Evolutionary conservation across 1,140 invertebrate species (phyloP), one percentile per base, ranked within the genome.

Genomic region (Orius insidiosus): DNA sequence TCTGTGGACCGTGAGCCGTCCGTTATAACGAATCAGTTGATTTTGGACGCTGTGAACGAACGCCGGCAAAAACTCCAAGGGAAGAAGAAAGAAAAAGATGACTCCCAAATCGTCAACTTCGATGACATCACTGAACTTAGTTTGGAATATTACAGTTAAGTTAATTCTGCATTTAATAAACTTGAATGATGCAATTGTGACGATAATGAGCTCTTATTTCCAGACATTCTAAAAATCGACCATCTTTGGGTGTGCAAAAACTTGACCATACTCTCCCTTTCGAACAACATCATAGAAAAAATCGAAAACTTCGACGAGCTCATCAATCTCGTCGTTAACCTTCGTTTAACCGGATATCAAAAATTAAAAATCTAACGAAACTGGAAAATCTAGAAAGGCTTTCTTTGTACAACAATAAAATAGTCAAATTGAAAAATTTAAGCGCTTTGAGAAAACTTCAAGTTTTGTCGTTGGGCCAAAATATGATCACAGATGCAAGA

Each of bases 251-350:
- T 68, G 24, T 61, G 86, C 58, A 66, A 62, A 18, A 70, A 70
- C 44, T 53, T 88, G n/a, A 71, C 67, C 10, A 78, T 76, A 55
- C 60, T 87, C 0, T 75, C 72, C 55, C 57, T 83, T 7, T 74
- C 78, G 47, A 89, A 94, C 58, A 95, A 88, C 61, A 69, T 71
- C 49, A 79, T 97, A 33, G 71, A 80, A 47, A 80, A 78, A 63
- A 95, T 97, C 39, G 85, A 95, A 62, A 82, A 89, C 63, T 65
- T 97, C 6, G 77, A 79, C 44, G 71, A 71, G 56, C 62, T 94
- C 0, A 70, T 71, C 5, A 73, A 86, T 38, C 64, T 96, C 2
- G 75, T 69, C 50, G 78, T 62, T 96, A 9, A 84, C 60, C 87
- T 31, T 80, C 85, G n/a, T 87, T 85, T 53, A 96, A 96, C 65